These are phyloP conservation scores for Propithecus deckenii DNA, from an alignment of 2,797 vertebrate genomes.

Conservation along the genomic window DNA sequence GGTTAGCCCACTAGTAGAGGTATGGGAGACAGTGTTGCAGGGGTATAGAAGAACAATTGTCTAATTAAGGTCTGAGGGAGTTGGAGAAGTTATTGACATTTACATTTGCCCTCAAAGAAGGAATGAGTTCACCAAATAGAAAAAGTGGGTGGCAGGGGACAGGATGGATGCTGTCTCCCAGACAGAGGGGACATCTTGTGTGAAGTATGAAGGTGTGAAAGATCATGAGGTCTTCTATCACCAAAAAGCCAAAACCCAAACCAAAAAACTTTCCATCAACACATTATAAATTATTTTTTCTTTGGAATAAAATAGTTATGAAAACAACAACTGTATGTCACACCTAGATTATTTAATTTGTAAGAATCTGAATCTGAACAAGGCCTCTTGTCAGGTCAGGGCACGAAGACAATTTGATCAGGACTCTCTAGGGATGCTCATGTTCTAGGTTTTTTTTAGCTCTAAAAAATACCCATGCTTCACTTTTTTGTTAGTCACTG, in stretches of 20 bases:
- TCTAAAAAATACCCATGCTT: neutral
- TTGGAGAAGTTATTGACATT: conserved; percentile 7
- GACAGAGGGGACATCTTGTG: neutral
- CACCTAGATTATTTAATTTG: neutral
- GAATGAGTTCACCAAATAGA: neutral
- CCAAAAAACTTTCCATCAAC: neutral
- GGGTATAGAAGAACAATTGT: neutral
- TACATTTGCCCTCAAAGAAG: neutral
- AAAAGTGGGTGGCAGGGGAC: neutral
- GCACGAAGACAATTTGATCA: neutral
- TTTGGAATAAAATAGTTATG: conserved; percentile 10
- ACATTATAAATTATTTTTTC: neutral
- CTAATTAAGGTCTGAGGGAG: neutral
- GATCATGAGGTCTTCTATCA: neutral
- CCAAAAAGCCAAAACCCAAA: neutral
- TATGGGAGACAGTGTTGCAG: neutral
- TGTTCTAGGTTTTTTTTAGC: neutral
- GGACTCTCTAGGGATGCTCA: neutral
- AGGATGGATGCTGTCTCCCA: neutral
- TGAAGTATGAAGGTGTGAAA: neutral
- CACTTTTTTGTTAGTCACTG: neutral
- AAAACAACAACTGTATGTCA: neutral
- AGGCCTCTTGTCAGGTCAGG: neutral
- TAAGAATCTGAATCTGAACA: neutral
- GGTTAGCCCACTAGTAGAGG: neutral